These are phyloP conservation scores for Botrylloides violaceus DNA, from an alignment of 23 tunicate species.

Conservation along the genomic window DNA sequence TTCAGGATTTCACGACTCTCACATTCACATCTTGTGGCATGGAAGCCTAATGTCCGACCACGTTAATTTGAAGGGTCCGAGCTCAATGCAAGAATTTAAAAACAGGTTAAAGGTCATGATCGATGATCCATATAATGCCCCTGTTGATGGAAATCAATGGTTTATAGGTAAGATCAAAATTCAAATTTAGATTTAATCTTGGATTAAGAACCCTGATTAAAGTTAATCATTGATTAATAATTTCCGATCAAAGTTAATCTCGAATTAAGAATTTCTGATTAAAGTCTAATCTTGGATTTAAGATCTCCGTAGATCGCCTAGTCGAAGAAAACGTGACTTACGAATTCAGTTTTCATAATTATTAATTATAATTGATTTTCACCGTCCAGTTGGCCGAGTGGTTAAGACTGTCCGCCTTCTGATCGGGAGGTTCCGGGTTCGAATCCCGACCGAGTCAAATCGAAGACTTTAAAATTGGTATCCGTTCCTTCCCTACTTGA, in stretches of 20 bases:
- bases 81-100: constrained; percentile 38
- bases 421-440: no score
- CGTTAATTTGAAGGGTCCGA: constrained; percentile 25
- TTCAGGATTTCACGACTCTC: constrained; percentile 66
- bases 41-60: constrained; percentile 24
- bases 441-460: no score
- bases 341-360: background rate
- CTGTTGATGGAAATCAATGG: constrained; percentile 27
- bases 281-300: background rate
- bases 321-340: background rate
- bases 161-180: constrained; percentile 6
- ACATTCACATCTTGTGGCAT: constrained; percentile 36
- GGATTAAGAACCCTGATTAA: no score
- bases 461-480: no score
- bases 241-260: background rate
- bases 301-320: background rate
- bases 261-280: background rate
- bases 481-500: no score
- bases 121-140: constrained; percentile 7
- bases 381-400: no score
- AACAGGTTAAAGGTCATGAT: constrained; percentile 16
- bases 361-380: background rate
- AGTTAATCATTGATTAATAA: background rate
- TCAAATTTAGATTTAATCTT: no score
- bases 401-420: no score